Evolutionary conservation across 2,888 invertebrate species (phyloP).

Genomic region (Geotrupes spiniger): DNA sequence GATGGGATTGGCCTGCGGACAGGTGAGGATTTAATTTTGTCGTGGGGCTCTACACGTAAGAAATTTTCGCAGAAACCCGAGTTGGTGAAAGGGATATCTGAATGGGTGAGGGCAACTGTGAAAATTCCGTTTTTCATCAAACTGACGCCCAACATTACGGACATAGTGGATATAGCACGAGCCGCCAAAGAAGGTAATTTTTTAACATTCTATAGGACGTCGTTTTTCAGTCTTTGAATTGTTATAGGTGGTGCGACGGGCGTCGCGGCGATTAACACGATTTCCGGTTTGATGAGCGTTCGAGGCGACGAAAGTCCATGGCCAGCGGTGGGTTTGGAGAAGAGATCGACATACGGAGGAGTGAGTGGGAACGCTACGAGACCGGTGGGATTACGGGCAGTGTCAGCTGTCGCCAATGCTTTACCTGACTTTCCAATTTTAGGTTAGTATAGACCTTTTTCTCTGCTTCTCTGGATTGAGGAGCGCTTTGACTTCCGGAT

Average conservation of each 20-base stretch:
- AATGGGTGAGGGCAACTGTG: conserved; percentile 83
- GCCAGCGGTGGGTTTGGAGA: conserved; percentile 83
- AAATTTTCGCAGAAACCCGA: conserved; percentile 67
- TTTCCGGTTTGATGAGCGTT: conserved; percentile 90
- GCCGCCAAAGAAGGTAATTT: conserved; percentile 81
- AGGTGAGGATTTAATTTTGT: conserved; percentile 58
- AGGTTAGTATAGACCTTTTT: no score
- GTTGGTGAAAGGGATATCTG: conserved; percentile 82
- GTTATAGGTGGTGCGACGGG: conserved; percentile 82
- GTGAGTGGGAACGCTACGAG: conserved; percentile 89
- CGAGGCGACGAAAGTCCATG: conserved; percentile 80
- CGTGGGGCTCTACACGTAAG: conserved; percentile 2
- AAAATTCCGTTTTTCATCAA: conserved; percentile 97
- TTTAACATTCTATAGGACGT: neutral
- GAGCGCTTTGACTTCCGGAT: neutral
- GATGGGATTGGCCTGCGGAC: conserved; percentile 98
- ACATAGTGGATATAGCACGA: conserved; percentile 81
- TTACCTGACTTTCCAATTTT: conserved; percentile 89
- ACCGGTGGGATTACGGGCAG: conserved; percentile 89
- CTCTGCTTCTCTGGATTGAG: no score
- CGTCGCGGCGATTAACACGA: conserved; percentile 96
- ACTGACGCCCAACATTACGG: conserved; percentile 96
- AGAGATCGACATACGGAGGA: conserved; percentile 90
- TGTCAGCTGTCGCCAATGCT: conserved; percentile 81
- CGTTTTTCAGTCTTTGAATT: neutral